A percentile compares a stretch with the other conserved stretches of the same genome.
Conservation (phyloP, 2,797 vertebrate genomes). For the Squalus acanthias region DNA sequence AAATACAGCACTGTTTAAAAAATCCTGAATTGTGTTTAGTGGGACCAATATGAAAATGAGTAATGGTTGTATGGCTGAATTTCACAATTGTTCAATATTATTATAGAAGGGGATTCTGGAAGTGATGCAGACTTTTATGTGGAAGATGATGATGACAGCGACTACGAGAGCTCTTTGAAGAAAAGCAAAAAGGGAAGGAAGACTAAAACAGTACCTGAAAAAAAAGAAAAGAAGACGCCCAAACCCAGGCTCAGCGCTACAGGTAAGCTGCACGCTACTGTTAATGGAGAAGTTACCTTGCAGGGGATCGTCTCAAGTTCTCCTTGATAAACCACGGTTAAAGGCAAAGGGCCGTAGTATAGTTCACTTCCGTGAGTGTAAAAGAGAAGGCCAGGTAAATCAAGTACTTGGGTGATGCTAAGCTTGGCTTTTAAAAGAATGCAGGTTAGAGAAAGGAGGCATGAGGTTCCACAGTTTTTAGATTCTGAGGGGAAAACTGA, state of each 20-base stretch:
- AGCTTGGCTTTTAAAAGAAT: not conserved
- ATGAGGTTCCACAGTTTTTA: too few species aligned
- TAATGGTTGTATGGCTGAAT: not conserved
- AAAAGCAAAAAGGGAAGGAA: conserved; percentile 92
- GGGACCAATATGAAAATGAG: not conserved
- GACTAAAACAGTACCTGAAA: conserved; percentile 84
- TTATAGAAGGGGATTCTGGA: conserved; percentile 64
- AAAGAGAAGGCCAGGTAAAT: not conserved
- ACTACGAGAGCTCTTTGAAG: conserved; percentile 94
- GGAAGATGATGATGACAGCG: conserved; percentile 95
- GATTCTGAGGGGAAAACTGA: not conserved
- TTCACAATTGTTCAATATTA: not conserved
- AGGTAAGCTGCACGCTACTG: conserved; percentile 59
- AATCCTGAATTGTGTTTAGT: not conserved
- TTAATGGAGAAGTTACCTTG: not conserved
- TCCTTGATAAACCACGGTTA: not conserved
- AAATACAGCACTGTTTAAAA: not conserved
- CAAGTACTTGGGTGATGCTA: not conserved
- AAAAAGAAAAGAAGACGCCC: conserved; percentile 96
- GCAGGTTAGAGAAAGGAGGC: not conserved
- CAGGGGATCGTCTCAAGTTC: not conserved
- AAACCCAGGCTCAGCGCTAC: conserved; percentile 98
- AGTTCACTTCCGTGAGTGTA: not conserved
- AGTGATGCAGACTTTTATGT: conserved; percentile 91
- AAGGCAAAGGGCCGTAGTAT: not conserved